phyloP scores from a whole-genome alignment of 2,888 invertebrate genomes.

The Oligia fasciuncula region DNA sequence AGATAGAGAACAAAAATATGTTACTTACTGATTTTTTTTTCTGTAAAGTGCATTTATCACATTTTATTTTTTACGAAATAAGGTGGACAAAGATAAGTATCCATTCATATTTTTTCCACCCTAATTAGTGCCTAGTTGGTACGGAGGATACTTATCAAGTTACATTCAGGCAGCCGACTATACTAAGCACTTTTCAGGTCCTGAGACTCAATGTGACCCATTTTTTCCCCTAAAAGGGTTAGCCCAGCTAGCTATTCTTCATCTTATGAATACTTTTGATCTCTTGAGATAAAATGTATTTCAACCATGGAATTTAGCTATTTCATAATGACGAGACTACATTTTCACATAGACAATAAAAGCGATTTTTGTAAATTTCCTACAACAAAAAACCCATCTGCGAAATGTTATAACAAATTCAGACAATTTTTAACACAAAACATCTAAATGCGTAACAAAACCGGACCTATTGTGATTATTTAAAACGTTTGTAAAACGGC shows the following conservation, averaged over 20 bases:
- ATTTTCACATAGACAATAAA: not conserved
- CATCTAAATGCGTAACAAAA: conserved; percentile 46
- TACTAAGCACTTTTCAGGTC: not conserved
- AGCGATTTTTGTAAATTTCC: not conserved
- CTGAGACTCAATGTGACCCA: not conserved
- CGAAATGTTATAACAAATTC: conserved; percentile 17
- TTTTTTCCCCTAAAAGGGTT: no score
- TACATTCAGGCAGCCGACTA: not conserved
- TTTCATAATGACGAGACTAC: not conserved
- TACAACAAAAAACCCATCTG: not conserved
- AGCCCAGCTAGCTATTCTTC: not conserved
- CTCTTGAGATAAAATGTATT: not conserved
- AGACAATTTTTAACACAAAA: conserved; percentile 33
- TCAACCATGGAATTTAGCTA: not conserved
- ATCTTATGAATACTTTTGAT: no score
- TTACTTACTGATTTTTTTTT: not conserved
- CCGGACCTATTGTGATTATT: conserved; percentile 60
- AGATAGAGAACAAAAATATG: not conserved
- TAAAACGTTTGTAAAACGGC: conserved; percentile 62
- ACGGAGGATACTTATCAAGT: not conserved
- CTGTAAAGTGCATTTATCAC: not conserved
- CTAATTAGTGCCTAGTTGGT: not conserved
- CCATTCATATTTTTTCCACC: not conserved
- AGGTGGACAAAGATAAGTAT: not conserved
- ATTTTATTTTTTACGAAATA: not conserved